Percentiles rank a stretch among this genome's conserved stretches.
These are phyloP conservation scores for Ypsolopha scabrella DNA, from an alignment of 2,888 invertebrate genomes.

Conservation along the genomic window DNA sequence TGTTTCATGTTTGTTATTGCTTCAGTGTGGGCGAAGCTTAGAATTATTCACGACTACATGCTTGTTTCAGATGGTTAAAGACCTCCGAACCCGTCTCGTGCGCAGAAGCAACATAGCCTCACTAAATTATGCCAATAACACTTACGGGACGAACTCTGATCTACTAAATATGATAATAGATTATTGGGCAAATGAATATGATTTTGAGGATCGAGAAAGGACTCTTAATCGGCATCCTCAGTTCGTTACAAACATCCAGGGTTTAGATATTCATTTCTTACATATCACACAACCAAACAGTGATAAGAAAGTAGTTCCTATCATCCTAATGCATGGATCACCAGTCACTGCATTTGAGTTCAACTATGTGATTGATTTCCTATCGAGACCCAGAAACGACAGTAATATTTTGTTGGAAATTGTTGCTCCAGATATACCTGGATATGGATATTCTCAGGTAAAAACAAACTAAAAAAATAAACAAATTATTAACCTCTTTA, in stretches of 20 bases:
- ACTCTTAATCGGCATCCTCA: slow-evolving; percentile 75
- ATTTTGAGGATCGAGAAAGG: slow-evolving; percentile 73
- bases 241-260: slow-evolving; percentile 75
- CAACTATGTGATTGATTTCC: not conserved
- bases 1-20: not conserved
- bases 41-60: slow-evolving; percentile 7
- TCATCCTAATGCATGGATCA: slow-evolving; percentile 48
- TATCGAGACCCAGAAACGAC: slow-evolving; percentile 17
- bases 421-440: slow-evolving; percentile 42
- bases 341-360: slow-evolving; percentile 17
- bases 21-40: not conserved
- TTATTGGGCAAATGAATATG: slow-evolving; percentile 73
- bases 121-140: slow-evolving; percentile 72
- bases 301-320: not conserved
- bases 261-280: slow-evolving; percentile 81
- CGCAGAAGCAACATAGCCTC: slow-evolving; percentile 4
- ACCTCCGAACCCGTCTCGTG: slow-evolving; percentile 5
- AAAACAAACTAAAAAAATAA: too few relatives aligned
- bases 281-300: too few relatives aligned
- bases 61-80: slow-evolving; percentile 9
- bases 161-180: slow-evolving; percentile 50
- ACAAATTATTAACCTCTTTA: too few relatives aligned
- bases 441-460: slow-evolving; percentile 9
- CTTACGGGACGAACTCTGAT: slow-evolving; percentile 69
- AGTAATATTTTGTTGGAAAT: slow-evolving; percentile 63